These are phyloP conservation scores for Centroberyx gerrardi DNA, from an alignment of 2,797 vertebrate species.

Conservation along the genomic window DNA sequence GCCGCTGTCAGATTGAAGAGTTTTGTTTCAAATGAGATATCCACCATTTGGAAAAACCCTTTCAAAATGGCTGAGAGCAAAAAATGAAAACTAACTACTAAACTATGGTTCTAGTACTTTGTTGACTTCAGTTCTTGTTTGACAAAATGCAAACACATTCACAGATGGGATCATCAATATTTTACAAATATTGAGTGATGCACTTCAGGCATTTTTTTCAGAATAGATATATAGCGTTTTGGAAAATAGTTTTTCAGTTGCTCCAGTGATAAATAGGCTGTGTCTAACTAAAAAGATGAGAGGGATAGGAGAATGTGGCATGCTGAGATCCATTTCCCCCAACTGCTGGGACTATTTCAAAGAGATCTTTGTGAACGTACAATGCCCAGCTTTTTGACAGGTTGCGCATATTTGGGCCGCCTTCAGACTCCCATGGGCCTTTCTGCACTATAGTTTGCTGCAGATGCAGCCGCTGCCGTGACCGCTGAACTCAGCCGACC, in stretches of 20 bases:
- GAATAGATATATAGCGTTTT: not conserved
- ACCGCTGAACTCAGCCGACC: constrained; percentile 53
- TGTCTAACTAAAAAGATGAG: constrained; percentile 1
- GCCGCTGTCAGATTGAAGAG: too few species aligned
- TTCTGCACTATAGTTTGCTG: constrained; percentile 13
- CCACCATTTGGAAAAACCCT: too few species aligned
- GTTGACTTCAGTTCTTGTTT: too few species aligned
- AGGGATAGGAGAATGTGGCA: not conserved
- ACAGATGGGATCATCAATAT: not conserved
- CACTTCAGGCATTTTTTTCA: too few species aligned
- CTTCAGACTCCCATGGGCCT: constrained; percentile 17
- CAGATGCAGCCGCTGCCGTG: constrained; percentile 12
- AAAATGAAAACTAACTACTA: too few species aligned
- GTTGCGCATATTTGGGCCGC: constrained; percentile 9
- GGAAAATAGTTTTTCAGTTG: not conserved
- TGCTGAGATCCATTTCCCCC: not conserved
- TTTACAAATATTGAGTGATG: too few species aligned
- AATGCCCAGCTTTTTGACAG: constrained; percentile 14
- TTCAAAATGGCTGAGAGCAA: too few species aligned
- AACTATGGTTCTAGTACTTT: too few species aligned
- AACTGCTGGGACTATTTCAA: constrained; percentile 14
- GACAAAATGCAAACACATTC: too few species aligned
- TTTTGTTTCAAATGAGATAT: too few species aligned
- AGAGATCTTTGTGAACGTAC: constrained; percentile 9
- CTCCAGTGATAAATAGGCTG: not conserved